phyloP scores from a whole-genome alignment of 2,113 vertebrate genomes.

The Saguinus midas region DNA sequence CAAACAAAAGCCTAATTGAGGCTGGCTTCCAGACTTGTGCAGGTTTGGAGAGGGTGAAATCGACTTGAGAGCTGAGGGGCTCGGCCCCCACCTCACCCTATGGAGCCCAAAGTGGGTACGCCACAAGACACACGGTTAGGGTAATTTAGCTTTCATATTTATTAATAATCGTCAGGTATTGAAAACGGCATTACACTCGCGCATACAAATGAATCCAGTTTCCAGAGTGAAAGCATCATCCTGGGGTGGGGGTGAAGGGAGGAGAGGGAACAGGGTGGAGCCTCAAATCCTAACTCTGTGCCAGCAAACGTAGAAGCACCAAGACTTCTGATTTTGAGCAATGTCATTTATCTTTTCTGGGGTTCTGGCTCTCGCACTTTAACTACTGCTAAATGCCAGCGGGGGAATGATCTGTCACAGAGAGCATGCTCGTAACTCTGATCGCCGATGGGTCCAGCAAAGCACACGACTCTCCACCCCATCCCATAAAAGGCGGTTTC shows the following conservation, averaged over 20 bases:
- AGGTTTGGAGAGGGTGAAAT: constrained; percentile 37
- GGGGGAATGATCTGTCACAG: background rate
- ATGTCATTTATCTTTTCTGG: background rate
- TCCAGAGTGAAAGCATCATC: constrained; percentile 59
- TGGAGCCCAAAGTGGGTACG: constrained; percentile 50
- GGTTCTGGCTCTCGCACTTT: background rate
- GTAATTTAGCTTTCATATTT: constrained; percentile 81
- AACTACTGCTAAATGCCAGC: background rate
- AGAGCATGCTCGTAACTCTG: background rate
- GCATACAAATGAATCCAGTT: constrained; percentile 80
- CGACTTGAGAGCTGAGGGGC: background rate
- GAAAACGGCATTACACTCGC: constrained; percentile 79
- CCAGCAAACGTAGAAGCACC: no score
- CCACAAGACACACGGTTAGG: constrained; percentile 59
- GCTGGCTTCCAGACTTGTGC: background rate
- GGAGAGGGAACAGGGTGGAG: no score
- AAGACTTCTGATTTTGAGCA: background rate
- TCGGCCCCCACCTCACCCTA: constrained; percentile 38
- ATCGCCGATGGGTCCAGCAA: background rate
- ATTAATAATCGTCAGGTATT: constrained; percentile 81
- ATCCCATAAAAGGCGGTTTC: background rate
- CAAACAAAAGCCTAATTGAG: constrained; percentile 79
- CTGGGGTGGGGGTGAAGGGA: background rate
- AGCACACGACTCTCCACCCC: background rate
- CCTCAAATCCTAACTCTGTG: background rate